Base-by-base conservation (phyloP, 2,888 invertebrate species). In the Meiosimyza platycephala region DNA sequence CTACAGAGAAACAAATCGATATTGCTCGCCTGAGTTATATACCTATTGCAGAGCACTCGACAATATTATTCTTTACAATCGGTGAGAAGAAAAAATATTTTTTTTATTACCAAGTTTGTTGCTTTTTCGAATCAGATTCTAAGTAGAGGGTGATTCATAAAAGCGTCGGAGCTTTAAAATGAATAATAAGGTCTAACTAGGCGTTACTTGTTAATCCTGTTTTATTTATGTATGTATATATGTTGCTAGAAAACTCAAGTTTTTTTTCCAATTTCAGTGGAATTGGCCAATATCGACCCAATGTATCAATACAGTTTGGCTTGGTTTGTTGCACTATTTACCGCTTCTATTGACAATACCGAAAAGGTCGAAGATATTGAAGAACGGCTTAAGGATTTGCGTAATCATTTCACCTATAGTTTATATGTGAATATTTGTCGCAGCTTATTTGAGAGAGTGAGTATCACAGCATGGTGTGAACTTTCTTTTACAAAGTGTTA, bases 231-330 rank as follows among this genome's bases (percentile, higher is more conserved):
- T 40, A 40, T 7, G 3, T 40, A 6, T 1, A 40, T 40, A 40
- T 40, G 1, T 40, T 1, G 9, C 40, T 40, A 40, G 1, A 40
- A 7, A 40, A 0, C 40, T 40, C 5, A 40, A 9, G 40, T 28
- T 40, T 4, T 40, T 40, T 66, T 52, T 59, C 69, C 69, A 57
- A 69, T 74, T 71, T 66, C 78, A 79, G 94, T 92, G 73, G 94
- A 96, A 73, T 88, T 98, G 82, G 94, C 96, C 7, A 93, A 94
- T 82, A 95, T 98, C 78, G 97, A 98, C 88, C 97, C 97, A 2
- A 98, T 98, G 98, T 98, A 98, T 87, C 97, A 98, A 85, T 98
- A 97, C 86, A 97, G 97, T 0, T 88, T 98, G 79, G 91, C 91
- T 3, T 98, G 98, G 98, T 98, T 97, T 86, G 95, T 98, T 81